Base-by-base conservation (phyloP, 2,888 invertebrate genomes). In the Caenorhabditis auriculariae region DNA sequence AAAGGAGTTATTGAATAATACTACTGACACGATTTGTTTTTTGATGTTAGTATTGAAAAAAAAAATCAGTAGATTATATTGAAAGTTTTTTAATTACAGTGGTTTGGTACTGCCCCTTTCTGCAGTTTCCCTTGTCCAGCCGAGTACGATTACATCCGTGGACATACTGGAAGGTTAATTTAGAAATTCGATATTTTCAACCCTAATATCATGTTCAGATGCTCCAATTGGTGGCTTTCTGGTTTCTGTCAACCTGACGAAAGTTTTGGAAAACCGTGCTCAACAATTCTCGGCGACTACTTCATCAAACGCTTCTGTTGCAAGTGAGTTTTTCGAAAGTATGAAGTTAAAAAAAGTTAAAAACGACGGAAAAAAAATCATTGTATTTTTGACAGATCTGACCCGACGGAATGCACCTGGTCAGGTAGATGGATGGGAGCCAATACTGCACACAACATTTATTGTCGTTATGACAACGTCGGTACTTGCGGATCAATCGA, bases 381-480 rank as follows among this genome's bases (percentile, higher is more conserved):
- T 39, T 15, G n/a, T 19, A 39, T 4, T 19, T 5, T 43, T 38
- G 29, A 6, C 41, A 74, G 73, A 60, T 70, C 70, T 12, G 77
- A 77, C 51, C 77, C 77, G 4, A 52, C 65, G 27, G 77, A 77
- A 27, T 77, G 77, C 43, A 62, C 77, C 6, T 77, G 77, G 77
- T 61, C 62, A 5, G 77, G 77, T 15, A 49, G 77, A 19, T 77
- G 77, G 77, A 77, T 77, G 77, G 77, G 77, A 3, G 75, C 77
- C 4, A 75, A 72, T 35, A 78, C 73, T 7, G 76, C 77, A 3
- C 71, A 78, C 54, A 77, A 77, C 44, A 69, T 68, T 28, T 77
- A 77, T 56, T 77, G 77, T 60, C 48, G 77, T 39, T 77, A 77
- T 53, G 77, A 67, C 37, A 65, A 66, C 48, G 54, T 72, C 5